A percentile compares a stretch with the other conserved stretches of the same genome.
These are phyloP conservation scores for Lethrus apterus DNA, from an alignment of 1,140 invertebrate species.

Conservation along the genomic window DNA sequence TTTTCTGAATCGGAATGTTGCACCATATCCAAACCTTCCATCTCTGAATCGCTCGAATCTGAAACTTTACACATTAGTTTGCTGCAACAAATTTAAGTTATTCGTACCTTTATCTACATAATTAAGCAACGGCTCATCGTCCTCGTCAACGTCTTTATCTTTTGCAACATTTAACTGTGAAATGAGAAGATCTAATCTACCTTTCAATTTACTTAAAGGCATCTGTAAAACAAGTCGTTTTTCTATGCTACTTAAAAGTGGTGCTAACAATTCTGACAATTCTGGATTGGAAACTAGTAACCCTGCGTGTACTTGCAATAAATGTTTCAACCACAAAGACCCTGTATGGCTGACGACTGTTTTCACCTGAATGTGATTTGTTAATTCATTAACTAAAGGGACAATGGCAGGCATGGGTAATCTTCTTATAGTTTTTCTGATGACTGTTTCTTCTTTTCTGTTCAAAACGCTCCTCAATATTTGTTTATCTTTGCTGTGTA, in stretches of 20 bases:
- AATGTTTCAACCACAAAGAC: slow-evolving; percentile 51
- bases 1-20: slow-evolving; percentile 35
- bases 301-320: slow-evolving; percentile 54
- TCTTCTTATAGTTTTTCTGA: slow-evolving; percentile 53
- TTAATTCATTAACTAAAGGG: slow-evolving; percentile 55
- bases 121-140: slow-evolving; percentile 45
- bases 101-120: slow-evolving; percentile 52
- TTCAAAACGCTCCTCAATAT: slow-evolving; percentile 52
- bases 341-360: slow-evolving; percentile 53
- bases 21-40: slow-evolving; percentile 21
- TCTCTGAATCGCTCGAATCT: slow-evolving; percentile 31
- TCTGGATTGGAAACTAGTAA: slow-evolving; percentile 53
- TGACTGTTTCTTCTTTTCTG: slow-evolving; percentile 48
- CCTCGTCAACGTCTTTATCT: slow-evolving; percentile 38
- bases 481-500: slow-evolving; percentile 67
- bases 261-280: slow-evolving; percentile 46
- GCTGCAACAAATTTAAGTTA: not conserved
- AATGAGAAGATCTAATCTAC: slow-evolving; percentile 50
- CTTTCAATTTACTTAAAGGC: slow-evolving; percentile 48
- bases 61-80: slow-evolving; percentile 15
- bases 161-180: slow-evolving; percentile 45
- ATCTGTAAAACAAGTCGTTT: slow-evolving; percentile 47
- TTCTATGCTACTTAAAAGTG: slow-evolving; percentile 54
- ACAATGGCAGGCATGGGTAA: slow-evolving; percentile 55
- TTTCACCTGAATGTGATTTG: slow-evolving; percentile 52